These are phyloP conservation scores for Esox lucius DNA, from an alignment of 2,797 vertebrate species.

Conservation along the genomic window DNA sequence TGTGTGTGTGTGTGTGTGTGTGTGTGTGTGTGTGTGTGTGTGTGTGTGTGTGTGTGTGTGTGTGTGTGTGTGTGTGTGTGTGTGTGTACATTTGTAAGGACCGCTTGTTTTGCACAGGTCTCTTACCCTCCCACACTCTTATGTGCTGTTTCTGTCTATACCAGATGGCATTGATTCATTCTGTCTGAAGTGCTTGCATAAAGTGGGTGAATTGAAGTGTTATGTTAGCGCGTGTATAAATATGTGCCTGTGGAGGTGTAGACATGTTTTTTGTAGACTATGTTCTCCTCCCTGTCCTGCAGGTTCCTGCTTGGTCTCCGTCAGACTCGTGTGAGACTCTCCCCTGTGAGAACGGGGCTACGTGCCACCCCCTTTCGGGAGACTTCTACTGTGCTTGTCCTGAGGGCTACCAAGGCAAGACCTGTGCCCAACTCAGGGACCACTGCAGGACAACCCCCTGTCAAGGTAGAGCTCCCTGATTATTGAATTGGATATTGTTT, in stretches of 20 bases:
- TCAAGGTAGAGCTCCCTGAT: constrained; percentile 76
- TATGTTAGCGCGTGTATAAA: neutral
- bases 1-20: neutral
- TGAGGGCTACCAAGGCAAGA: constrained; percentile 89
- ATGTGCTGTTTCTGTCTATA: neutral
- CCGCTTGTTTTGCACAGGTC: constrained; percentile 45
- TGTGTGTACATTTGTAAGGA: constrained; percentile 3
- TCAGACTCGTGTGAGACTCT: constrained; percentile 84
- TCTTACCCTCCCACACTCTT: neutral
- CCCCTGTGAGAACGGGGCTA: constrained; percentile 88
- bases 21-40: too few relatives aligned
- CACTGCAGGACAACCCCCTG: constrained; percentile 84
- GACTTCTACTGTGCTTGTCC: constrained; percentile 96
- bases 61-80: constrained; percentile 13
- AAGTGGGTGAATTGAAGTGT: neutral
- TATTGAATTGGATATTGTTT: neutral
- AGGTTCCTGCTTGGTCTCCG: constrained; percentile 58
- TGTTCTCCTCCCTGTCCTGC: neutral
- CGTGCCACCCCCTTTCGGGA: constrained; percentile 85
- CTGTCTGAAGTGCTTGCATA: neutral
- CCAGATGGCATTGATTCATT: neutral
- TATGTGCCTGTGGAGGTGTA: neutral
- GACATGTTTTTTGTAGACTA: too few relatives aligned
- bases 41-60: neutral
- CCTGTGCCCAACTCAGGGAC: constrained; percentile 84